These are phyloP conservation scores for Thymelicus lineola DNA, from an alignment of 2,888 invertebrate genomes.

Conservation along the genomic window DNA sequence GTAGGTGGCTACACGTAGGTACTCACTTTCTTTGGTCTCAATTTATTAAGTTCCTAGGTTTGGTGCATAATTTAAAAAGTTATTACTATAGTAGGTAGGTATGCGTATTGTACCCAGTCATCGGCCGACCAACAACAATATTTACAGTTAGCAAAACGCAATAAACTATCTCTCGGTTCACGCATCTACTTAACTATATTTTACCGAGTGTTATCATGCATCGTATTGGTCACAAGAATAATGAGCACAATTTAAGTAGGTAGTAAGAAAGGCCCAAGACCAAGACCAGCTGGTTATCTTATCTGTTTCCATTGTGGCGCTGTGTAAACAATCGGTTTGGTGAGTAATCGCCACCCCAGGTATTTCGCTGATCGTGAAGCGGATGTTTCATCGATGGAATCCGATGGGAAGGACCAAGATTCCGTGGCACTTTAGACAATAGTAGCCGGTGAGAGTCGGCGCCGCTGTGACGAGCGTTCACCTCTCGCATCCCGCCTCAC, in stretches of 20 bases:
- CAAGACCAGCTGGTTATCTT: constrained; percentile 59
- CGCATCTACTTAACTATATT: constrained; percentile 13
- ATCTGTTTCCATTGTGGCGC: constrained; percentile 64
- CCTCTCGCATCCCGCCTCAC: constrained; percentile 76
- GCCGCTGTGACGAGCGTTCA: constrained; percentile 83
- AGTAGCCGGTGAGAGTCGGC: constrained; percentile 82
- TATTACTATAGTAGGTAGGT: not conserved
- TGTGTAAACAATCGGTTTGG: constrained; percentile 56
- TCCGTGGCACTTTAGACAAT: constrained; percentile 83
- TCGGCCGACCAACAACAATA: constrained; percentile 34
- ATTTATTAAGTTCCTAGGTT: no score
- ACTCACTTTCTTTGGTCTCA: no score
- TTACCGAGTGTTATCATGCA: constrained; percentile 13
- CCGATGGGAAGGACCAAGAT: constrained; percentile 83
- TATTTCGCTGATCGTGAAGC: constrained; percentile 72
- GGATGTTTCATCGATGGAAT: constrained; percentile 79
- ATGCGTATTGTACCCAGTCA: constrained; percentile 20
- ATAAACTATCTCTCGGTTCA: constrained; percentile 28
- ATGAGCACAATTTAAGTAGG: constrained; percentile 31
- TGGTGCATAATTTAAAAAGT: not conserved
- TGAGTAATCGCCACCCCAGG: constrained; percentile 59
- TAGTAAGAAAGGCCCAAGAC: constrained; percentile 46
- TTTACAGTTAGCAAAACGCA: constrained; percentile 37
- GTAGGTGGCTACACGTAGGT: no score
- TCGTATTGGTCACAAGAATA: constrained; percentile 24